Base-by-base conservation (phyloP, 2,797 vertebrate species). In the Gallirallus australis region DNA sequence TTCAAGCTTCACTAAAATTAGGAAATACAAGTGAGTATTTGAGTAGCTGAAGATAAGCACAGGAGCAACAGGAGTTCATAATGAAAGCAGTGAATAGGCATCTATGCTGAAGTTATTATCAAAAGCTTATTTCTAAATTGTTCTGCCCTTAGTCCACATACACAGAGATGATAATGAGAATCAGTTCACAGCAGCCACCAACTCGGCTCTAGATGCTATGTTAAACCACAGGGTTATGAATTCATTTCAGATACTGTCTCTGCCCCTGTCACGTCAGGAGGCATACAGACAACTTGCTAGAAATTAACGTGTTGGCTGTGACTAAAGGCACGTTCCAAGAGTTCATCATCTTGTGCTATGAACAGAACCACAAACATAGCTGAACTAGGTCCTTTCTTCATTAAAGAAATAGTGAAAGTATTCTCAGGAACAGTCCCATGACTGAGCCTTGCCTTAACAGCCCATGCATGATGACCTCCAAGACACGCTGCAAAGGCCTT, bases 361-460 rank as follows among this genome's bases (percentile, higher is more conserved):
- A 86, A 75, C 27, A 75, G 72, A 95, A 72, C 21, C 65, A 93
- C 31, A 86, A 69, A 89, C 3, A 12, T 31, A 85, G 95, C 71
- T 79, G 59, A 89, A 56, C 60, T 77, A 92, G 86, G 82, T 73
- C 66, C 60, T 94, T 93, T 91, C 86, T 95, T 94, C 81, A 93
- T 94, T 85, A 93, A 85, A 56, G 50, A 92, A 93, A 86, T 66
- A 94, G 89, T 40, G 93, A 92, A 94, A 96, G 80, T 90, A 71
- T 50, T 85, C 79, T 95, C 33, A 56, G 84, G 81, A 96, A 91
- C 69, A 83, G 91, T 93, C 94, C 92, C 94, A 94, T 96, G 94
- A 96, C 94, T 91, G 84, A 80, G 93, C 64, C 93, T 92, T 87
- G 83, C 82, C 90, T 91, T 91, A 96, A 93, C 87, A 96, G 89